Percentiles rank a stretch among this genome's conserved stretches.
These are phyloP conservation scores for Melinaea menophilus DNA, from an alignment of 2,888 invertebrate genomes.

Conservation along the genomic window DNA sequence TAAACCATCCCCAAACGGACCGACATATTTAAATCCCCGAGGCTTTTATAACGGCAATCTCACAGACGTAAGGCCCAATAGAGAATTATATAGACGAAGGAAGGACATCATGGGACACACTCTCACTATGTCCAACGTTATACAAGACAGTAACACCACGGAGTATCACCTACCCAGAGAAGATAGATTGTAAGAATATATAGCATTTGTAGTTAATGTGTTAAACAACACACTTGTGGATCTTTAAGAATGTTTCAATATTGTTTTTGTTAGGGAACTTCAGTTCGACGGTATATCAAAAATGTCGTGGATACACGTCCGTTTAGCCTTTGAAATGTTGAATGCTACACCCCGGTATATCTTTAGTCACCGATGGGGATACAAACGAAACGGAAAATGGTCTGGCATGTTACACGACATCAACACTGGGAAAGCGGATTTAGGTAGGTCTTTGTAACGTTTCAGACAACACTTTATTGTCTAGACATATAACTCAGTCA, in stretches of 20 bases:
- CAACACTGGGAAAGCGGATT: constrained; percentile 48
- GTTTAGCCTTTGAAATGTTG: constrained; percentile 52
- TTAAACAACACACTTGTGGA: background rate
- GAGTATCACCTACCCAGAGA: constrained; percentile 50
- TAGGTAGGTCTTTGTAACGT: constrained; percentile 41
- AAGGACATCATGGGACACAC: constrained; percentile 53
- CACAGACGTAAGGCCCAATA: constrained; percentile 45
- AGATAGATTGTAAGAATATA: constrained; percentile 49
- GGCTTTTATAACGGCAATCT: constrained; percentile 50
- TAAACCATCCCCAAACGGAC: constrained; percentile 43
- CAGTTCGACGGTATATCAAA: constrained; percentile 51
- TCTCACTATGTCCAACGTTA: constrained; percentile 58
- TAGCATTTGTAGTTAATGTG: background rate
- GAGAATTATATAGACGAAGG: constrained; percentile 50
- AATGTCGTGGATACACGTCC: constrained; percentile 51
- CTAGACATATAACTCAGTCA: no score
- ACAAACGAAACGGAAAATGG: constrained; percentile 55
- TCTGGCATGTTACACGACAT: constrained; percentile 60
- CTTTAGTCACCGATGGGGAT: constrained; percentile 59
- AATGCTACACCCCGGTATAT: constrained; percentile 56
- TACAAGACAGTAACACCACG: constrained; percentile 59
- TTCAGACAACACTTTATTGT: no score
- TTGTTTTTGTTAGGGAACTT: constrained; percentile 42
- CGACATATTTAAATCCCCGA: constrained; percentile 40
- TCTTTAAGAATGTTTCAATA: no score